phyloP scores from a whole-genome alignment of 2,113 vertebrate genomes.

The Leptobrachium leishanense region DNA sequence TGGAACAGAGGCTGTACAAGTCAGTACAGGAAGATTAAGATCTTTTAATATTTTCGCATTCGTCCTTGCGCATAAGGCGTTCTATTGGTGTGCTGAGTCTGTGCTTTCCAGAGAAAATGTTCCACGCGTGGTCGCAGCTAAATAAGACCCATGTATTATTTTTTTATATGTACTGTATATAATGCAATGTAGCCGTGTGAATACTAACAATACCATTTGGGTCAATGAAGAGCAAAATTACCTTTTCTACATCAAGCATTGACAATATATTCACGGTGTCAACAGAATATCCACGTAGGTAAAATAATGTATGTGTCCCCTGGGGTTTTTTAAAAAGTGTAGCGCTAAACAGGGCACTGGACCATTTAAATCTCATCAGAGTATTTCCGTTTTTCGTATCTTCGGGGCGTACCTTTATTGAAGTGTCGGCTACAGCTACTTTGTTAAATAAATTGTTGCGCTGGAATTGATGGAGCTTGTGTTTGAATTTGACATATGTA shows the following conservation, averaged over 20 bases:
- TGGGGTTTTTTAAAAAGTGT: conserved; percentile 31
- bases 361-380: conserved; percentile 40
- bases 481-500: too few species aligned
- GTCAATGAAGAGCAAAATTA: conserved; percentile 34
- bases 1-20: too few species aligned
- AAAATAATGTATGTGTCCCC: conserved; percentile 26
- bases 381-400: conserved; percentile 12
- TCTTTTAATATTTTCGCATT: too few species aligned
- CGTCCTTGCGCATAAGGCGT: too few species aligned
- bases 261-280: neutral
- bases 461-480: too few species aligned
- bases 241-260: conserved; percentile 11
- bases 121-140: neutral
- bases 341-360: conserved; percentile 34
- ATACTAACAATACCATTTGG: conserved; percentile 26
- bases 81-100: neutral
- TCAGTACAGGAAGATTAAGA: too few species aligned
- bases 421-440: neutral
- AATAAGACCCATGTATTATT: neutral
- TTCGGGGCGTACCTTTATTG: conserved; percentile 9
- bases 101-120: neutral
- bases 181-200: neutral
- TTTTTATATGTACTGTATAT: neutral
- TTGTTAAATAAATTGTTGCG: neutral
- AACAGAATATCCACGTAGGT: conserved; percentile 27